A percentile compares a stretch with the other conserved stretches of the same genome.
These are phyloP conservation scores for Lampropteryx suffumata DNA, from an alignment of 2,888 invertebrate species.

Conservation along the genomic window DNA sequence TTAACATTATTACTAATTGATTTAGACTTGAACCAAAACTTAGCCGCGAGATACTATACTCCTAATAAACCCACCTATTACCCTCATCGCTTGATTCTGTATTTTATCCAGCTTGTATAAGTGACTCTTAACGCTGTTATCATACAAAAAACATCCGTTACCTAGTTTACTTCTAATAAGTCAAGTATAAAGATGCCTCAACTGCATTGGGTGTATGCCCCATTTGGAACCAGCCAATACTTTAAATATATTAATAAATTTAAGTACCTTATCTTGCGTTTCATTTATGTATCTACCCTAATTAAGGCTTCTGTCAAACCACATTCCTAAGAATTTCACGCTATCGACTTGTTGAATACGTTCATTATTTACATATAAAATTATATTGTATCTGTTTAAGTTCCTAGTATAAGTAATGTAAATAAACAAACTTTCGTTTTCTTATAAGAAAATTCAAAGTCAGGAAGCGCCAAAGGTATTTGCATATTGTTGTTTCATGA, in stretches of 20 bases:
- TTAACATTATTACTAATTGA: background rate
- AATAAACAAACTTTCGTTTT: conserved; percentile 38
- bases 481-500: conserved; percentile 25
- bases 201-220: conserved; percentile 38
- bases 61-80: conserved; percentile 32
- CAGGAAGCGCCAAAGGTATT: conserved; percentile 33
- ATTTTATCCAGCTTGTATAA: conserved; percentile 28
- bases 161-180: conserved; percentile 34
- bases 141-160: conserved; percentile 29
- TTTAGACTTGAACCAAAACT: conserved; percentile 24
- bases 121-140: conserved; percentile 19
- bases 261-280: conserved; percentile 19
- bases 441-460: conserved; percentile 25
- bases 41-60: conserved; percentile 25
- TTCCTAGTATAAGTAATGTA: no score
- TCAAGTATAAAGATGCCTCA: conserved; percentile 33
- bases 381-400: no score
- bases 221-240: conserved; percentile 33
- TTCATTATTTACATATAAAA: no score
- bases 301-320: conserved; percentile 33
- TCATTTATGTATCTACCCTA: conserved; percentile 22
- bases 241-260: conserved; percentile 36
- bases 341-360: no score
- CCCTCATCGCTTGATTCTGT: conserved; percentile 30
- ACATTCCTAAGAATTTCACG: conserved; percentile 39